Percentiles rank a stretch among this genome's conserved stretches.
phyloP scores from a whole-genome alignment of 2,797 vertebrate species.

The Ctenopoma multispine region DNA sequence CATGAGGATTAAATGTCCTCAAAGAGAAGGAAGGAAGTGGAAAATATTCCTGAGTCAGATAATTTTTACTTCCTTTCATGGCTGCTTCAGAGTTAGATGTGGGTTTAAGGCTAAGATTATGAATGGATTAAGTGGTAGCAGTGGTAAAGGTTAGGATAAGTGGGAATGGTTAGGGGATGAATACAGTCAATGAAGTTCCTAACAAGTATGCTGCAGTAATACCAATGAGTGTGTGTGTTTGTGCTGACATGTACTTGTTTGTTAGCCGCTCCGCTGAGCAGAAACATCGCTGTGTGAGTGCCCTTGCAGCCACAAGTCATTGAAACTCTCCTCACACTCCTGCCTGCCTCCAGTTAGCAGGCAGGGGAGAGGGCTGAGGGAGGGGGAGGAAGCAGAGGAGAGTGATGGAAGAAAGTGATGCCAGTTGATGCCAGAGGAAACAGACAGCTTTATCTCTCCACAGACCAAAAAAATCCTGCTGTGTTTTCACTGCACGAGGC shows the following conservation, averaged over 20 bases:
- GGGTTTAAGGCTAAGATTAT: slow-evolving; percentile 56
- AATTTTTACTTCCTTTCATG: slow-evolving; percentile 28
- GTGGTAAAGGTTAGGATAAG: slow-evolving; percentile 56
- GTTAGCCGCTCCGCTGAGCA: slow-evolving; percentile 45
- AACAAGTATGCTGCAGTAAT: slow-evolving; percentile 48
- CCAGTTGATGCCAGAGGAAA: slow-evolving; percentile 43
- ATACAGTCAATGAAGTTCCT: slow-evolving; percentile 54
- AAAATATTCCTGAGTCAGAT: slow-evolving; percentile 53
- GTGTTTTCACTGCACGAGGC: slow-evolving; percentile 7
- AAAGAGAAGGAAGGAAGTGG: slow-evolving; percentile 43
- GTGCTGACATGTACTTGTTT: slow-evolving; percentile 34
- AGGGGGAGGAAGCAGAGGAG: not conserved
- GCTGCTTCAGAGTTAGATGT: slow-evolving; percentile 32
- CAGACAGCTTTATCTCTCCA: slow-evolving; percentile 42
- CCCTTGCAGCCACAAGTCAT: slow-evolving; percentile 65
- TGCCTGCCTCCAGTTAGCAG: slow-evolving; percentile 63
- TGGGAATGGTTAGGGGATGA: slow-evolving; percentile 29
- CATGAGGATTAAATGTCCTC: slow-evolving; percentile 61
- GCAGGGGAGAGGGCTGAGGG: slow-evolving; percentile 30
- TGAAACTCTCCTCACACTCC: slow-evolving; percentile 77
- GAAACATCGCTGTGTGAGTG: slow-evolving; percentile 45
- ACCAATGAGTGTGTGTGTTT: slow-evolving; percentile 39
- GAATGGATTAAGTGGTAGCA: slow-evolving; percentile 52
- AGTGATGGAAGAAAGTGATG: slow-evolving; percentile 32
- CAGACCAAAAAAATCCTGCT: slow-evolving; percentile 3